Evolutionary conservation across 2,113 vertebrate species (phyloP).

Genomic region (Syrrhaptes paradoxus): DNA sequence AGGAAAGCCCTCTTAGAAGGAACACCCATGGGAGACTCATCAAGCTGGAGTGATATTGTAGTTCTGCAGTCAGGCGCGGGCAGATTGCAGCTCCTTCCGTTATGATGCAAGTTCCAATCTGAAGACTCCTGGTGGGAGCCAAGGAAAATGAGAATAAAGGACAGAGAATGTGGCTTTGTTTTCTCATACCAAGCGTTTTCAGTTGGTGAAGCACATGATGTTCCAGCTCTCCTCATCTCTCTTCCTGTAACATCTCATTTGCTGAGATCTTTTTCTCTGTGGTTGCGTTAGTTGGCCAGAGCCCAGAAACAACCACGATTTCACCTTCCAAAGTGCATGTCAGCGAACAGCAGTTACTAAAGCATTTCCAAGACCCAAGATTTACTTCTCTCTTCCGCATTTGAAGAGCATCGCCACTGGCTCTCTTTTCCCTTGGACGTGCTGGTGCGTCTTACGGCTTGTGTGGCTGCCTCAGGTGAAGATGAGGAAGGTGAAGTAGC

Average conservation of each 20-base stretch:
- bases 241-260: slow-evolving; percentile 29
- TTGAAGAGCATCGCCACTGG: background rate
- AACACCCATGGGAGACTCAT: background rate
- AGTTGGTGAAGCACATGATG: slow-evolving; percentile 35
- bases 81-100: background rate
- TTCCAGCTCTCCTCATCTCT: slow-evolving; percentile 1
- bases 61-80: background rate
- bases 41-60: background rate
- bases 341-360: background rate
- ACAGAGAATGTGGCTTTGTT: slow-evolving; percentile 18
- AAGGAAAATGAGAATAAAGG: background rate
- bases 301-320: background rate
- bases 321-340: background rate
- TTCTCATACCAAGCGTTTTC: background rate
- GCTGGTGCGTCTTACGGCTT: accelerated
- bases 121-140: too few species aligned
- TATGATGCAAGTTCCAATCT: too few species aligned
- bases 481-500: background rate
- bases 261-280: background rate
- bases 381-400: background rate
- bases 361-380: background rate
- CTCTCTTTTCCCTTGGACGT: background rate
- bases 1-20: background rate
- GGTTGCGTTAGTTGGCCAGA: background rate
- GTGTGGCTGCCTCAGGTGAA: background rate